Conservation (phyloP, 2,113 vertebrate species). For the Hippopotamus amphibius region DNA sequence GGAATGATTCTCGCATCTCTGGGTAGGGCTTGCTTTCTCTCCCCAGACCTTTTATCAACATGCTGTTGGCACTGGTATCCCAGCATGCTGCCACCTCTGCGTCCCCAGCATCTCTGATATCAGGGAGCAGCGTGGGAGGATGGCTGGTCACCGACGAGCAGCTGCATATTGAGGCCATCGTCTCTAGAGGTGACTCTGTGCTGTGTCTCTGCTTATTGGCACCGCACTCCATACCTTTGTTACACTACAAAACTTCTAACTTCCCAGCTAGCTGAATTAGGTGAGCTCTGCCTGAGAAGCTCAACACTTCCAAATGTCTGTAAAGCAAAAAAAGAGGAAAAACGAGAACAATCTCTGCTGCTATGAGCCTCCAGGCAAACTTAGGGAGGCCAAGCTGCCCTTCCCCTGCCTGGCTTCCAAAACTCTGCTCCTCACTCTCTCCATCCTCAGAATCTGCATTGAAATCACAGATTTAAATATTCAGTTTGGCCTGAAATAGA, state of each 20-base stretch:
- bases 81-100: neutral
- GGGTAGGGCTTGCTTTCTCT: neutral
- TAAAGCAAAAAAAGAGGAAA: neutral
- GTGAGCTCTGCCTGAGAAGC: neutral
- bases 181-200: neutral
- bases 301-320: neutral
- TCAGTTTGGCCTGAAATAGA: neutral
- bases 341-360: neutral
- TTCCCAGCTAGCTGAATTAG: neutral
- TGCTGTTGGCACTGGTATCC: neutral
- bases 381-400: neutral
- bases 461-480: neutral
- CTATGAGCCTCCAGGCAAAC: neutral
- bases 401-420: neutral
- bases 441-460: neutral
- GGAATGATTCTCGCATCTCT: neutral
- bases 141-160: neutral
- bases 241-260: neutral
- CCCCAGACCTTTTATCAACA: neutral
- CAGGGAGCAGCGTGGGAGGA: neutral
- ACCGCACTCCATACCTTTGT: neutral
- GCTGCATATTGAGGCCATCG: rapidly evolving
- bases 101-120: neutral
- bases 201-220: neutral
- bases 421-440: neutral